These are phyloP conservation scores for Distichodus sexfasciatus DNA, from an alignment of 2,797 vertebrate species.

Conservation along the genomic window DNA sequence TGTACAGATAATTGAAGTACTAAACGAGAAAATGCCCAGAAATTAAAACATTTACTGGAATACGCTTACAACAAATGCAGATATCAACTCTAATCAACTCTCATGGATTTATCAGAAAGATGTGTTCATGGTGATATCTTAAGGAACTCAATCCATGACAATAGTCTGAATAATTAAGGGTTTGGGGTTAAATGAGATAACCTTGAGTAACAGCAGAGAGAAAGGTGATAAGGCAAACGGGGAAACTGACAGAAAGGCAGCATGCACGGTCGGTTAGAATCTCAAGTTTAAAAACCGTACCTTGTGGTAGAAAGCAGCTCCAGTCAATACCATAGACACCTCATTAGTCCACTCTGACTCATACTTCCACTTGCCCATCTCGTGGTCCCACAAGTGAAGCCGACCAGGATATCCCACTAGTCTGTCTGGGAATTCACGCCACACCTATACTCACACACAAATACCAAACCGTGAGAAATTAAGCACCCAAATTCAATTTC, in stretches of 20 bases:
- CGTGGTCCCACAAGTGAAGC: constrained; percentile 97
- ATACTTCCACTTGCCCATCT: constrained; percentile 98
- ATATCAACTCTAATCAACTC: too few relatives aligned
- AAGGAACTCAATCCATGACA: constrained; percentile 3
- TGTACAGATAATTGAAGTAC: constrained; percentile 99
- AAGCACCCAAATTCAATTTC: background rate
- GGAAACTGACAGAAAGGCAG: background rate
- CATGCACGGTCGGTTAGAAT: background rate
- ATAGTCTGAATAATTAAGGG: constrained; percentile 14
- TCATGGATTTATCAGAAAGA: constrained; percentile 1
- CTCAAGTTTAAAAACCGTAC: constrained; percentile 59
- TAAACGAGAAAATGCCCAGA: constrained; percentile 60
- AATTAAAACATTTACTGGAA: too few relatives aligned
- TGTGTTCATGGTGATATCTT: constrained; percentile 6
- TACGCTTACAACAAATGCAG: too few relatives aligned
- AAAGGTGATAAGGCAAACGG: background rate
- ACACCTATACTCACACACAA: constrained; percentile 76
- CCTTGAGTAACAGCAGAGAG: constrained; percentile 11
- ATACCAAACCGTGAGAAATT: constrained; percentile 4
- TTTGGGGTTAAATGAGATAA: constrained; percentile 49
- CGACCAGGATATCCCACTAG: constrained; percentile 96
- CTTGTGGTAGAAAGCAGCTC: constrained; percentile 99
- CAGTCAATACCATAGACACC: constrained; percentile 98
- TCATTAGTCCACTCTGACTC: constrained; percentile 99
- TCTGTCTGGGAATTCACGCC: constrained; percentile 96